Evolutionary conservation across 35 echinoderm and acorn worm genomes (phyloP).

Genomic region (Antedon bifida): DNA sequence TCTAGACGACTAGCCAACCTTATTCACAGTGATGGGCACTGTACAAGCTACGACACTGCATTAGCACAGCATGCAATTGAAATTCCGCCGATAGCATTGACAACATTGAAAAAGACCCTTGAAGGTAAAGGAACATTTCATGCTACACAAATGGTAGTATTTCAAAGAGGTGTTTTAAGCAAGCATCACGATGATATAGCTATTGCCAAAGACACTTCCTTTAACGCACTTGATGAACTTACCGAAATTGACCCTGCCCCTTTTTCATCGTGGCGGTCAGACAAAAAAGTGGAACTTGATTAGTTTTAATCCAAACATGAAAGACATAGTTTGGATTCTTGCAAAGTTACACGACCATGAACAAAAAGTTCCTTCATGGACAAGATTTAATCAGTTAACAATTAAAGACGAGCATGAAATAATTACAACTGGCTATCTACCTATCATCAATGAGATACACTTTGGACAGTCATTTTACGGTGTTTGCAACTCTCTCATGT

Average conservation of each 20-base stretch:
- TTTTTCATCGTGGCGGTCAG: not conserved
- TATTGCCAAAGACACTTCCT: not conserved
- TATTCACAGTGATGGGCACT: not conserved
- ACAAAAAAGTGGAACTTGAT: not conserved
- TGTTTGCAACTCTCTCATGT: not conserved
- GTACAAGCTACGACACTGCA: not conserved
- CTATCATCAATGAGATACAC: not conserved
- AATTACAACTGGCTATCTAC: not conserved
- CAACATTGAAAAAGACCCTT: constrained; percentile 25
- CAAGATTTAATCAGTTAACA: not conserved
- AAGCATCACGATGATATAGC: not conserved
- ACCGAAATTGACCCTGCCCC: not conserved
- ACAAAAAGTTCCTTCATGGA: not conserved
- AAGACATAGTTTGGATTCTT: not conserved
- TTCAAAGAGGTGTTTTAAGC: constrained; percentile 4
- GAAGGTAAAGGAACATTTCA: constrained; percentile 36
- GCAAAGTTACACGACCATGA: not conserved
- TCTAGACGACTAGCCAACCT: not conserved
- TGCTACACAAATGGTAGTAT: constrained; percentile 25
- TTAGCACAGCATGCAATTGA: not conserved
- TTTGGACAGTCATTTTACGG: not conserved
- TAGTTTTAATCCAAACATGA: not conserved
- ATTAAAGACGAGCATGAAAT: not conserved
- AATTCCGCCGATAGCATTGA: constrained; percentile 32
- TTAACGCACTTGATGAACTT: not conserved